Base-by-base conservation (phyloP, 2,888 invertebrate species). In the Apamea crenata region DNA sequence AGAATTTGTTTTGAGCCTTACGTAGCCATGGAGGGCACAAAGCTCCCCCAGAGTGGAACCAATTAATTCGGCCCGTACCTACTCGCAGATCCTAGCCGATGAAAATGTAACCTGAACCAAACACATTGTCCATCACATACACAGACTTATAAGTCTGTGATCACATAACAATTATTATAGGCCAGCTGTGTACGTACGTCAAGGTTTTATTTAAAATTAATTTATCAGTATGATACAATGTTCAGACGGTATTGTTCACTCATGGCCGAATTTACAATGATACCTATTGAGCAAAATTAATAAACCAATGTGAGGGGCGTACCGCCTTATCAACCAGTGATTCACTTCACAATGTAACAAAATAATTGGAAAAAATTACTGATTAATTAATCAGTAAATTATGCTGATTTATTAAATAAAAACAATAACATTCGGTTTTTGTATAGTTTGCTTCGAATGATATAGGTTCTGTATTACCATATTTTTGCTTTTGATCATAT, bases 281-380 rank as follows among this genome's bases (percentile, higher is more conserved):
- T 53, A 70, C 32, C 18, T 72, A 81, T 47, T 71, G 59, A 63
- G 36, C 63, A 47, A 70, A 65, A 65, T 44, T 44, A 56, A 65
- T 65, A 40, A 75, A 59, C 44, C 59, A 80, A 80, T 50, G 70
- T 74, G 16, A 75, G 81, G 84, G 84, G 84, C 84, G 83, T 84
- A 71, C 61, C 40, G 32, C 50, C 32, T 80, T 77, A 84, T 84
- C 84, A 72, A 44, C 14, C 50, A 67, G 32, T 80, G 84, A 84
- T 66, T 84, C 80, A 84, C 63, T n/a, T 29, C 29, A 59, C 53
- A 66, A 56, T n/a, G 7, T 50, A 14, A 61, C 36, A 36, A 61
- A 74, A 50, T 47, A 36, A 47, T 66, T 36, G 29, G 6, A 40
- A 16, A 70, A 36, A 47, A 50, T 2, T 1, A 40, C 40, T 32